A percentile compares a stretch with the other conserved stretches of the same genome.
These are phyloP conservation scores for Ciconia stormi DNA, from an alignment of 2,113 vertebrate genomes.

Conservation along the genomic window DNA sequence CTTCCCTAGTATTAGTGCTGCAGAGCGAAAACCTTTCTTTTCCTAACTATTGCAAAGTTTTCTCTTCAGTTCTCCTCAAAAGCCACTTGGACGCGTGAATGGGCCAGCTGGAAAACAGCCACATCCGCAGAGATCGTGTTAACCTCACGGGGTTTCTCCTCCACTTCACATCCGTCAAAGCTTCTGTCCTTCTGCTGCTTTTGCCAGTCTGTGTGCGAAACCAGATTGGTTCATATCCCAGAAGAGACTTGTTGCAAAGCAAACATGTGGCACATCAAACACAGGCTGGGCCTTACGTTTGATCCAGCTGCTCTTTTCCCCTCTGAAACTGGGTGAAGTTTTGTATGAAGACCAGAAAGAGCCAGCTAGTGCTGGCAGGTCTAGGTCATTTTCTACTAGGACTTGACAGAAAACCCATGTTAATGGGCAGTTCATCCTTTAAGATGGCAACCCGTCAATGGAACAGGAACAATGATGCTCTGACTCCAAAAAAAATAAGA, in stretches of 20 bases:
- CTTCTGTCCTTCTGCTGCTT: background rate
- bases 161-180: background rate
- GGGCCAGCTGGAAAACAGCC: background rate
- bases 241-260: background rate
- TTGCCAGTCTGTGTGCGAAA: background rate
- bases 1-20: background rate
- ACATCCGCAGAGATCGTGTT: background rate
- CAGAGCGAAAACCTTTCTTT: background rate
- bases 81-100: background rate
- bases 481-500: background rate
- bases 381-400: background rate
- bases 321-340: background rate
- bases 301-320: background rate
- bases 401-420: background rate
- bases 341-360: background rate
- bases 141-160: background rate
- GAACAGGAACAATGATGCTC: background rate
- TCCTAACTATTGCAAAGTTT: background rate
- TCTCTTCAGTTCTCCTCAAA: background rate
- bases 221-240: background rate
- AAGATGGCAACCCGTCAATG: background rate
- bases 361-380: background rate
- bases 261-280: background rate
- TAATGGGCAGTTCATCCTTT: background rate
- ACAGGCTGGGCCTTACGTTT: background rate